phyloP scores from a whole-genome alignment of 2,113 vertebrate species.

The Solenodon paradoxus region DNA sequence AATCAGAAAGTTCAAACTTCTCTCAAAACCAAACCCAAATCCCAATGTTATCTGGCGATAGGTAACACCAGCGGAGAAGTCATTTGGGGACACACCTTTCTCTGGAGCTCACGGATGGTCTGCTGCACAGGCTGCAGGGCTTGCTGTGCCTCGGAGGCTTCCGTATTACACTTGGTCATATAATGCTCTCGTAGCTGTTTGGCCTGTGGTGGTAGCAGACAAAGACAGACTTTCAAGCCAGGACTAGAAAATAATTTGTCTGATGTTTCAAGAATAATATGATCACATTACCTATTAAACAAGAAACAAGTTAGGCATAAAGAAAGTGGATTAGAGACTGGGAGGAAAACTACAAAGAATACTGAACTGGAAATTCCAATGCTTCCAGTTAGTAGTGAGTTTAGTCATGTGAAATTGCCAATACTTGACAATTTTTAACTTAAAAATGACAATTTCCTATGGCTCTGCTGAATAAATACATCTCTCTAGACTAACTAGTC shows the following conservation, averaged over 20 bases:
- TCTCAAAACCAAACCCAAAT: neutral
- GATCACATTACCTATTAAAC: neutral
- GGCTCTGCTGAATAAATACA: neutral
- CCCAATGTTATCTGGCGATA: neutral
- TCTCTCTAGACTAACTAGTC: neutral
- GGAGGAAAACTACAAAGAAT: neutral
- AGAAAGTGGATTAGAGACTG: neutral
- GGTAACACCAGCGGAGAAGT: neutral
- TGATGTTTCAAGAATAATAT: neutral
- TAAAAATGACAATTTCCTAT: neutral
- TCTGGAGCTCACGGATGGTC: constrained; percentile 92
- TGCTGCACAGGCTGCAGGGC: constrained; percentile 93
- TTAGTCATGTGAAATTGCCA: neutral
- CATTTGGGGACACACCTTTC: constrained; percentile 83
- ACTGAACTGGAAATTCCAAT: neutral
- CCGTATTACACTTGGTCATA: constrained; percentile 97
- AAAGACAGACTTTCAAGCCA: neutral
- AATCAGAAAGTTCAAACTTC: neutral
- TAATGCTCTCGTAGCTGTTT: constrained; percentile 96
- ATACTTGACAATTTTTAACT: neutral
- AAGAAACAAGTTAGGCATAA: neutral
- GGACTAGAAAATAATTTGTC: neutral
- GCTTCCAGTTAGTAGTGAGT: neutral
- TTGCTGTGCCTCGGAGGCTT: constrained; percentile 91
- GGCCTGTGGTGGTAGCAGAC: constrained; percentile 80